Percentiles rank a stretch among this genome's conserved stretches.
These are phyloP conservation scores for Campylorhamphus procurvoides DNA, from an alignment of 2,113 vertebrate genomes.

Conservation along the genomic window DNA sequence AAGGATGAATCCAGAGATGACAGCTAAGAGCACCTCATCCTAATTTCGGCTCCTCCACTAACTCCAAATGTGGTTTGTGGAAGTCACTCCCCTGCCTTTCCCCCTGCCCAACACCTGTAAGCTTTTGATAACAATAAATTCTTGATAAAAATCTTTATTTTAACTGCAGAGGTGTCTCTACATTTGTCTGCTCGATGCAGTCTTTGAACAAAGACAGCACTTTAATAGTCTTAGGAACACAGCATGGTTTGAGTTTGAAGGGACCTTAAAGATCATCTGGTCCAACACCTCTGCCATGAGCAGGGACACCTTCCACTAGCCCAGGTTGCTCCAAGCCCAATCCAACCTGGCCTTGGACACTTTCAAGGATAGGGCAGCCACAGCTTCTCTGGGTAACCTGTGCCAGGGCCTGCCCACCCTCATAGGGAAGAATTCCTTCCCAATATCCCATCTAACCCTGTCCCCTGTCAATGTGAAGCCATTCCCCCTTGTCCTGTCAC, in stretches of 20 bases:
- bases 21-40: neutral
- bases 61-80: neutral
- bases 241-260: neutral
- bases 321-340: neutral
- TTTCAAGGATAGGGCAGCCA: neutral
- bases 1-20: neutral
- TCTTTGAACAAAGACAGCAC: neutral
- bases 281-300: too few species aligned
- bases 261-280: neutral
- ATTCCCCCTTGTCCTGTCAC: neutral
- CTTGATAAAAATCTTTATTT: neutral
- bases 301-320: neutral
- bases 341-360: neutral
- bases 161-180: neutral
- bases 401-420: neutral
- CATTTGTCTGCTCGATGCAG: neutral
- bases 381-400: neutral
- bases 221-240: neutral
- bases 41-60: neutral
- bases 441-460: neutral
- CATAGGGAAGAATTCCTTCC: neutral
- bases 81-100: neutral
- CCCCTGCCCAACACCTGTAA: neutral
- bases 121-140: neutral
- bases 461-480: neutral